These are phyloP conservation scores for Cepaea hortensis DNA, from an alignment of 2,888 invertebrate species.

Conservation along the genomic window DNA sequence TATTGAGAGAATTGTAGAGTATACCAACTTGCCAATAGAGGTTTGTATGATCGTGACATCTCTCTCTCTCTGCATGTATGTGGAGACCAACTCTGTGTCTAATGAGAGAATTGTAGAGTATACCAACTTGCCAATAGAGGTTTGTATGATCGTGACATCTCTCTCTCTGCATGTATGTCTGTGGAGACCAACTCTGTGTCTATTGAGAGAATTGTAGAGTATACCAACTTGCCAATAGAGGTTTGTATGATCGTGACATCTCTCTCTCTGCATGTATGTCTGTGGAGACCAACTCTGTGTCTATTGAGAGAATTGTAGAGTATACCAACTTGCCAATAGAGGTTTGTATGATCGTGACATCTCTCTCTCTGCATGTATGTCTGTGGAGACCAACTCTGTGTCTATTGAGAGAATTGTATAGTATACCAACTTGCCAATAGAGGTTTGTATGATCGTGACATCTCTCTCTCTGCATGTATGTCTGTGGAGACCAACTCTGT, in stretches of 20 bases:
- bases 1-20: constrained; percentile 49
- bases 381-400: constrained; percentile 46
- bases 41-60: constrained; percentile 6
- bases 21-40: constrained; percentile 35
- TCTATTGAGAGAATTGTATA: constrained; percentile 48
- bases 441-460: constrained; percentile 28
- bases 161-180: neutral
- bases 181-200: constrained; percentile 48
- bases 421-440: constrained; percentile 31
- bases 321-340: constrained; percentile 35
- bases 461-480: neutral
- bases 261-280: neutral
- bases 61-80: neutral
- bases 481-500: constrained; percentile 47
- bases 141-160: neutral
- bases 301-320: constrained; percentile 48
- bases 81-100: constrained; percentile 47
- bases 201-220: constrained; percentile 49
- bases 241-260: constrained; percentile 6
- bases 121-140: constrained; percentile 35
- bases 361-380: neutral
- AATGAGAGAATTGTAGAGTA: constrained; percentile 49
- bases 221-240: constrained; percentile 35
- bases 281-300: constrained; percentile 47
- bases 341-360: constrained; percentile 20